Percentiles rank a stretch among this genome's conserved stretches.
phyloP scores from a whole-genome alignment of 2,797 vertebrate species.

The Xenentodon cancila region DNA sequence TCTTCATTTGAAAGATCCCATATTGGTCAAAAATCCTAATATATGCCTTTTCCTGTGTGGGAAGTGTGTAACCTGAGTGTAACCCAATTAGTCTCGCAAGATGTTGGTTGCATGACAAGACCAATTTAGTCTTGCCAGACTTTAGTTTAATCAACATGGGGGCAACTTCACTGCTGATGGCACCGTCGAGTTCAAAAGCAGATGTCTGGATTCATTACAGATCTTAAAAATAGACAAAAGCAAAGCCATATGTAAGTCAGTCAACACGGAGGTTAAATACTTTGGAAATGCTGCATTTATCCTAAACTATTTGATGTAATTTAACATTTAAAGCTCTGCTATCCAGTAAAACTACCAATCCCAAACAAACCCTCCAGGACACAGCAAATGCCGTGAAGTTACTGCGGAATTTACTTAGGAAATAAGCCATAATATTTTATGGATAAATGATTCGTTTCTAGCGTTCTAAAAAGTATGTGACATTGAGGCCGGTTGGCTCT shows the following conservation, averaged over 20 bases:
- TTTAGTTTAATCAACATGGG: neutral
- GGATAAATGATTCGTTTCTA: too few relatives aligned
- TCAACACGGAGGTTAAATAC: too few relatives aligned
- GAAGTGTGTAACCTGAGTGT: neutral
- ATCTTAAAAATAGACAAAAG: neutral
- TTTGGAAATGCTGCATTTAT: too few relatives aligned
- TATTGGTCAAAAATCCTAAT: neutral
- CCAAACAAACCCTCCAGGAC: too few relatives aligned
- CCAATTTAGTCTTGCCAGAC: neutral
- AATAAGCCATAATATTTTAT: too few relatives aligned
- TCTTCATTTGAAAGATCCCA: neutral
- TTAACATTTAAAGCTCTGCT: too few relatives aligned
- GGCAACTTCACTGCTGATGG: neutral
- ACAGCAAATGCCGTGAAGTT: too few relatives aligned
- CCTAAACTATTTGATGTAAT: too few relatives aligned
- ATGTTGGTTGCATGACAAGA: neutral
- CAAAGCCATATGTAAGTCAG: too few relatives aligned
- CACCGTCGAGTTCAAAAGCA: neutral
- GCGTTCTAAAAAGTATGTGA: too few relatives aligned
- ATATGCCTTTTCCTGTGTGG: neutral
- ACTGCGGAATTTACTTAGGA: too few relatives aligned
- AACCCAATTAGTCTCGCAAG: neutral
- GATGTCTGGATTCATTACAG: neutral
- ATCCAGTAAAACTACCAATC: too few relatives aligned
- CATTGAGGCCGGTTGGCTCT: neutral